Evolutionary conservation across 2,888 invertebrate species (phyloP).

Genomic region (Baccha elongata): DNA sequence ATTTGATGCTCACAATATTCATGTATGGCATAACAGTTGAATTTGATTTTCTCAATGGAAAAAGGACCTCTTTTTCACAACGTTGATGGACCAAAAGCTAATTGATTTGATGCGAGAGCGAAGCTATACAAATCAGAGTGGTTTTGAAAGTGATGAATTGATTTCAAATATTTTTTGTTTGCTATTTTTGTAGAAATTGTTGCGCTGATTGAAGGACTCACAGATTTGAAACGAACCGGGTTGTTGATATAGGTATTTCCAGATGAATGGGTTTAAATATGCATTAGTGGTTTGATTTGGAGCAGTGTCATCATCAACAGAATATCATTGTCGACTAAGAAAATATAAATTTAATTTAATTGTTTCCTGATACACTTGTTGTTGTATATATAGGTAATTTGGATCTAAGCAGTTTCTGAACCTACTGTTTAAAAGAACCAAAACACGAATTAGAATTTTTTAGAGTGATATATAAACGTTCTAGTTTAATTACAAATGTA

Average conservation of each 20-base stretch:
- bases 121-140: not conserved
- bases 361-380: no score
- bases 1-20: not conserved
- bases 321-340: no score
- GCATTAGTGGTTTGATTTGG: not conserved
- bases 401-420: no score
- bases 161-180: constrained; percentile 7
- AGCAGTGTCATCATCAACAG: not conserved
- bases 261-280: not conserved
- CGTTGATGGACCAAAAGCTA: constrained; percentile 18
- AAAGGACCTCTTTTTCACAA: constrained; percentile 15
- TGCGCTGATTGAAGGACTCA: not conserved
- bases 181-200: not conserved
- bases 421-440: no score
- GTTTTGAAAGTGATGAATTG: constrained; percentile 28
- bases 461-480: no score
- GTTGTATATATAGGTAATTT: no score
- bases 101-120: constrained; percentile 7
- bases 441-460: no score
- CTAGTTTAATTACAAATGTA: no score
- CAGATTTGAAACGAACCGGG: not conserved
- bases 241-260: not conserved
- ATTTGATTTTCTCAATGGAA: constrained; percentile 5
- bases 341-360: no score
- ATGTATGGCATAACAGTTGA: not conserved